Conservation (phyloP, 2,797 vertebrate genomes). For the Trachurus trachurus region DNA sequence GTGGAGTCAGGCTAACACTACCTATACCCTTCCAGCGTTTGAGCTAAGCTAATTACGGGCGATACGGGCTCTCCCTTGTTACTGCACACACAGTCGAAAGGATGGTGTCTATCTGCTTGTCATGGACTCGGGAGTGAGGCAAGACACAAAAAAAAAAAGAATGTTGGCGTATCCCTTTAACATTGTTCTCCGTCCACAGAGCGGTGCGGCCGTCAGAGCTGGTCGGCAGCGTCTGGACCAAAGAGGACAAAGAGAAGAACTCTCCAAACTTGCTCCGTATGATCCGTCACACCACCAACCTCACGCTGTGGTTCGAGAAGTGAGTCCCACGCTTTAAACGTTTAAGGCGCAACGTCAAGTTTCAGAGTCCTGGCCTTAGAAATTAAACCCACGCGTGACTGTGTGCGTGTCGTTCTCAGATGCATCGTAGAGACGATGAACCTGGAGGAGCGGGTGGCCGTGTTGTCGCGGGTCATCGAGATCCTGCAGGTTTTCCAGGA, state of each 20-base stretch:
- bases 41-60: no score
- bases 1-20: no score
- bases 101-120: no score
- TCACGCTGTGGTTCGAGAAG: constrained; percentile 99
- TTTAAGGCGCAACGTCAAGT: not conserved
- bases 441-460: constrained; percentile 93
- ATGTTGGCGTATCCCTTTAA: not conserved
- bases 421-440: constrained; percentile 97
- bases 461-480: constrained; percentile 95
- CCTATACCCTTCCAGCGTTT: no score
- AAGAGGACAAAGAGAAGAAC: constrained; percentile 99
- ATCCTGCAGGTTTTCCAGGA: constrained; percentile 99
- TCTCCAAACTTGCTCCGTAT: constrained; percentile 97
- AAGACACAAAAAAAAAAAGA: no score
- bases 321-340: constrained; percentile 76
- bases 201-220: constrained; percentile 97
- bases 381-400: not conserved
- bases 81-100: no score
- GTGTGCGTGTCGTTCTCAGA: constrained; percentile 76
- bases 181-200: constrained; percentile 76
- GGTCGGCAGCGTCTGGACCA: constrained; percentile 98
- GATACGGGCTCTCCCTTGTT: no score
- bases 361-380: not conserved
- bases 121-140: no score
- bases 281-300: constrained; percentile 99